Evolutionary conservation across 2,797 vertebrate species (phyloP), one percentile per base, ranked within the genome.

Genomic region (Rhinatrema bivittatum): DNA sequence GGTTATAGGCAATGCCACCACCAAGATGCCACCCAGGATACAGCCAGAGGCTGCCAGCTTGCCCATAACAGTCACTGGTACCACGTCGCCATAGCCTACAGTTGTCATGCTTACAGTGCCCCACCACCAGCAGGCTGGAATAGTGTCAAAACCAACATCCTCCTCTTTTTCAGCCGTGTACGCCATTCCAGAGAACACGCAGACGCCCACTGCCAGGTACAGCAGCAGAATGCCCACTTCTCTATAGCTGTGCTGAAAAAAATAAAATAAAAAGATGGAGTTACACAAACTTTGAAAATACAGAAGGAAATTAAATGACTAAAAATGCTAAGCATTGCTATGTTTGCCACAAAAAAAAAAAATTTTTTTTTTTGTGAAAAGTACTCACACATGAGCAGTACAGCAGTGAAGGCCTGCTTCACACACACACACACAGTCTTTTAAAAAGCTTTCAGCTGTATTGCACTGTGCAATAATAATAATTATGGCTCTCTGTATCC

Each of bases 61-160:
- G 46, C 94, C 95, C 0, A 84, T 86, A 45, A 95, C 87, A 0
- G 95, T 97, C 53, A 93, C 91, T 0, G 94, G 95, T 25, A 98
- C 95, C 41, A 96, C 88, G 1, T 98, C 95, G 0, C 95, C 95
- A 0, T 98, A 98, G 50, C 95, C 95, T 64, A 98, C 95, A 0
- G 95, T 98, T 39, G 95, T 98, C 93, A 98, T 97, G 82, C 91
- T 97, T 36, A 98, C 94, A 0, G 93, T 98, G 15, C 94, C 95
- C 95, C 95, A 98, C 95, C 95, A 98, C 95, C 94, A 98, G 80
- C 95, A 98, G 6, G 93, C 93, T 0, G 95, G 95, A 72, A 98
- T 96, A 53, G 94, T 97, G 79, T 96, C 89, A 6, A 98, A 85
- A 23, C 94, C 94, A 1, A 84, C 88, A 0, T 91, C 88, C 70